These are phyloP conservation scores for Nezara viridula DNA, from an alignment of 2,888 invertebrate genomes.

Conservation along the genomic window DNA sequence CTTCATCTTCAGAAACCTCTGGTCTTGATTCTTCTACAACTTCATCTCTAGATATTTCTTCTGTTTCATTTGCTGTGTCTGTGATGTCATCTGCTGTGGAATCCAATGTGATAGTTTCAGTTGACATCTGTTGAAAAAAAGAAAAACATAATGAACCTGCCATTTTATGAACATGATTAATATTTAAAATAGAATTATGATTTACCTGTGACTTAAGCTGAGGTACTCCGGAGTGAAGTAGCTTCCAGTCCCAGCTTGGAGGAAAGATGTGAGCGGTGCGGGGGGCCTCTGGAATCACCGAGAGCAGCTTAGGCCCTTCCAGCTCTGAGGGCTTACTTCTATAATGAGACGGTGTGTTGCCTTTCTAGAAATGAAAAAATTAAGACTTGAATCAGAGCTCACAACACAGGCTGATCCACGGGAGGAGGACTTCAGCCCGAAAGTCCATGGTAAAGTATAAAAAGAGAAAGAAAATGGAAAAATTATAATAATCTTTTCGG, in stretches of 20 bases:
- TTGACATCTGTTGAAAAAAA: slow-evolving; percentile 39
- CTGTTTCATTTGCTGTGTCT: slow-evolving; percentile 35
- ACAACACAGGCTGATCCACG: too few species aligned
- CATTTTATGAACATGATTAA: not conserved
- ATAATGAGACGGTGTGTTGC: slow-evolving; percentile 85
- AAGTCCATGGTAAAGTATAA: too few species aligned
- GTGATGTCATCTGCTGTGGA: not conserved
- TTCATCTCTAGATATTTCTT: slow-evolving; percentile 54
- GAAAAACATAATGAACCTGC: too few species aligned
- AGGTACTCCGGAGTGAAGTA: slow-evolving; percentile 50
- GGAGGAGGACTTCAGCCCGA: too few species aligned
- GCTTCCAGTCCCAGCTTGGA: slow-evolving; percentile 79
- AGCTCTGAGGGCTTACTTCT: slow-evolving; percentile 82
- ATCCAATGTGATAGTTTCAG: slow-evolving; percentile 31
- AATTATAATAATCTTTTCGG: too few species aligned
- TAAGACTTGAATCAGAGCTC: too few species aligned
- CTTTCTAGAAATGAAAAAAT: slow-evolving; percentile 75
- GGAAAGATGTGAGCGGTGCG: slow-evolving; percentile 81
- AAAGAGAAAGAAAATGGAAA: too few species aligned
- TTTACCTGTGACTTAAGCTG: slow-evolving; percentile 25
- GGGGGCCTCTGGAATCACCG: slow-evolving; percentile 84
- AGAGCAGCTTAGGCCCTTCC: slow-evolving; percentile 77
- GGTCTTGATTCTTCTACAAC: slow-evolving; percentile 55
- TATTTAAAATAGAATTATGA: not conserved
- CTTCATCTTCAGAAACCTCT: slow-evolving; percentile 62